These are phyloP conservation scores for Isaurus tuberculatus DNA, from an alignment of 92 coral and sea anemone species.

Conservation along the genomic window DNA sequence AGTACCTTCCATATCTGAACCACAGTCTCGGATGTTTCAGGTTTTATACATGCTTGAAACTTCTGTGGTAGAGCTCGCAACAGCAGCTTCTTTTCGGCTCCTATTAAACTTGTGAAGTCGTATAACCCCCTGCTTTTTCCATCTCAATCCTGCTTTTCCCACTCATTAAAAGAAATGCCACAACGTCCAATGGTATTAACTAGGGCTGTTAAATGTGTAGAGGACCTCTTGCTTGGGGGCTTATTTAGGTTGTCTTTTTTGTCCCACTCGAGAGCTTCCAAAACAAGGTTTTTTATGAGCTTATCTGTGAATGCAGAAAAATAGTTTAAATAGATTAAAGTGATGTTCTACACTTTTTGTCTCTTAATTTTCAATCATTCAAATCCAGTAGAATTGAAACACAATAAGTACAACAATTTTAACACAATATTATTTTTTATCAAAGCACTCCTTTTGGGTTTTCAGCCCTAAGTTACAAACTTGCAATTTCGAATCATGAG, in stretches of 20 bases:
- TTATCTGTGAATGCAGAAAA: slow-evolving; percentile 66
- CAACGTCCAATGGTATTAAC: slow-evolving; percentile 64
- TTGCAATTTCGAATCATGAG: no score
- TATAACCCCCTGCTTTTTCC: slow-evolving; percentile 66
- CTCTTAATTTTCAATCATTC: no score
- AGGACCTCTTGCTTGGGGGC: slow-evolving; percentile 59
- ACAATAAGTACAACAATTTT: no score
- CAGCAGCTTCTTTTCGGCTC: slow-evolving; percentile 61
- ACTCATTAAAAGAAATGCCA: slow-evolving; percentile 67
- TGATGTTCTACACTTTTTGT: no score
- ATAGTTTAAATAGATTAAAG: no score
- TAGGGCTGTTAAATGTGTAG: slow-evolving; percentile 53
- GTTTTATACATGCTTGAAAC: slow-evolving; percentile 59
- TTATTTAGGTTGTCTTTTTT: slow-evolving; percentile 59
- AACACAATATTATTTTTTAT: no score
- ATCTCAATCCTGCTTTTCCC: slow-evolving; percentile 78
- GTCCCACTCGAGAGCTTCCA: slow-evolving; percentile 47
- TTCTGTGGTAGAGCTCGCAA: slow-evolving; percentile 57
- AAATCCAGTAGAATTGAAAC: no score
- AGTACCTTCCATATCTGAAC: slow-evolving; percentile 66
- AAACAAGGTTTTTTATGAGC: slow-evolving; percentile 57
- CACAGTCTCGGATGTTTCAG: slow-evolving; percentile 62
- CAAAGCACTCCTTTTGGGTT: no score
- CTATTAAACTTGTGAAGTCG: slow-evolving; percentile 76
- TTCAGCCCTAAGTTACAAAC: no score